Percentiles rank a stretch among this genome's conserved stretches.
These are phyloP conservation scores for Stigmatopora argus DNA, from an alignment of 2,113 vertebrate species.

Conservation along the genomic window DNA sequence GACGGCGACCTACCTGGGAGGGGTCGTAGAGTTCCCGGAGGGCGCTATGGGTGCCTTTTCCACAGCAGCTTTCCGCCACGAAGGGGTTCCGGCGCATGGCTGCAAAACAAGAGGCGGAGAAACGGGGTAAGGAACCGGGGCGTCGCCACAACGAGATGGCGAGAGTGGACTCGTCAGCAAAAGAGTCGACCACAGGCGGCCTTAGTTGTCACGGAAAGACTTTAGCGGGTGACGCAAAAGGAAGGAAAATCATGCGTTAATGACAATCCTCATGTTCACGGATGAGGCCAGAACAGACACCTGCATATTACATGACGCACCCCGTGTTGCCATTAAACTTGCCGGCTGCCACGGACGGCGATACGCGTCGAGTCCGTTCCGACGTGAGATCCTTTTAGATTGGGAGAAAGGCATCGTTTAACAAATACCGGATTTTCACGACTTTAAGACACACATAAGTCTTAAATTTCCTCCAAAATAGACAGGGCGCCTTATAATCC, in stretches of 20 bases:
- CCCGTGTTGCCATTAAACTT: too few relatives aligned
- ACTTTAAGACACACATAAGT: too few relatives aligned
- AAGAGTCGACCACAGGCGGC: conserved; percentile 18
- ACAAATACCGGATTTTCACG: too few relatives aligned
- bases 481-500: too few relatives aligned
- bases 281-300: conserved; percentile 22
- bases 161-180: too few relatives aligned
- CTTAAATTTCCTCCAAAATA: too few relatives aligned
- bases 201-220: conserved; percentile 31
- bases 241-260: conserved; percentile 19
- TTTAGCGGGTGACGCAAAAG: conserved; percentile 16
- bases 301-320: conserved; percentile 1
- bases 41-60: conserved; percentile 88
- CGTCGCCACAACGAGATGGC: too few relatives aligned
- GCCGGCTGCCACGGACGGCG: too few relatives aligned
- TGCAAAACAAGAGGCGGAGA: conserved; percentile 66
- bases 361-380: too few relatives aligned
- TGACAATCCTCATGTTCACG: conserved; percentile 22
- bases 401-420: too few relatives aligned
- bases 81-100: conserved; percentile 93
- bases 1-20: conserved; percentile 76
- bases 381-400: too few relatives aligned
- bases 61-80: conserved; percentile 85
- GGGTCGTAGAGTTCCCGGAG: conserved; percentile 94
- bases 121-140: too few relatives aligned